Evolutionary conservation across 2,797 vertebrate species (phyloP).

Genomic region (Aythya fuligula): DNA sequence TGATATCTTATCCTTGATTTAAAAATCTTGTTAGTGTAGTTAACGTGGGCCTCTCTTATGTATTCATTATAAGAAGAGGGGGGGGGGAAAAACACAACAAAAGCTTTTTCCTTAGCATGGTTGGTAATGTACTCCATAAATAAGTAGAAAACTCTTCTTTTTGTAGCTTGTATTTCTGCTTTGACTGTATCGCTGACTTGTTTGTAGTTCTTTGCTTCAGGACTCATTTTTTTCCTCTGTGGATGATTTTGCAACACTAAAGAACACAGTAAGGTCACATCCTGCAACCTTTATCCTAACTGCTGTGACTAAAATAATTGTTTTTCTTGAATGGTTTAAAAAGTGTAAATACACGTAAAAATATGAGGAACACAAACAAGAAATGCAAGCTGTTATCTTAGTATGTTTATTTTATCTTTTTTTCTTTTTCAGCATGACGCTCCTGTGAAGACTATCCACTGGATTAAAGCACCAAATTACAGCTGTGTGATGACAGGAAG

Average conservation of each 20-base stretch:
- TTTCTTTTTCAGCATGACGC: slow-evolving; percentile 88
- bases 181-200: not conserved
- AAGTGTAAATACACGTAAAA: not conserved
- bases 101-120: not conserved
- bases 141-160: not conserved
- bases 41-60: not conserved
- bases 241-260: not conserved
- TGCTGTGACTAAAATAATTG: not conserved
- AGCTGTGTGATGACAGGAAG: slow-evolving; percentile 98
- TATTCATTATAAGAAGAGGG: not conserved
- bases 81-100: too few species aligned
- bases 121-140: not conserved
- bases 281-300: not conserved
- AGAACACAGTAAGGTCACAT: not conserved
- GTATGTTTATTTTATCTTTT: not conserved
- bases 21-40: not conserved
- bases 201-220: not conserved
- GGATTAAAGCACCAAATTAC: slow-evolving; percentile 99
- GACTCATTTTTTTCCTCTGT: not conserved
- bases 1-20: not conserved
- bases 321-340: not conserved
- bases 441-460: slow-evolving; percentile 95
- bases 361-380: not conserved
- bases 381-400: not conserved
- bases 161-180: not conserved